Percentiles rank a stretch among this genome's conserved stretches.
These are phyloP conservation scores for Silvanus unidentatus DNA, from an alignment of 2,888 invertebrate genomes.

Conservation along the genomic window DNA sequence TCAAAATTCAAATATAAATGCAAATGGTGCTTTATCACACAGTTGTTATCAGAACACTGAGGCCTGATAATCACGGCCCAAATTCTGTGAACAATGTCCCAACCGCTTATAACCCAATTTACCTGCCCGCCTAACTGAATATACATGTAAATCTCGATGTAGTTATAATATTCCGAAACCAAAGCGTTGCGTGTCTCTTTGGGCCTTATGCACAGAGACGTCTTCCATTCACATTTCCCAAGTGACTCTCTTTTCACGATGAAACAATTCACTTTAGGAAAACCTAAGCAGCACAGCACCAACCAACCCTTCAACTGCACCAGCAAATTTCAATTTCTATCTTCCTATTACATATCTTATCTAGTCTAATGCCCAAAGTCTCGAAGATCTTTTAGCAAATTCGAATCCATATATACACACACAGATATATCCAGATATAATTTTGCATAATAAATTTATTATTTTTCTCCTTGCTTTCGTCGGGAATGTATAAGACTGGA, in stretches of 20 bases:
- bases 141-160: slow-evolving; percentile 36
- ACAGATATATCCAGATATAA: too few relatives aligned
- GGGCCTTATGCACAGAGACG: slow-evolving; percentile 11
- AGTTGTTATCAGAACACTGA: slow-evolving; percentile 35
- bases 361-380: too few relatives aligned
- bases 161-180: slow-evolving; percentile 3
- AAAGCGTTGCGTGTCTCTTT: slow-evolving; percentile 2
- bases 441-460: too few relatives aligned
- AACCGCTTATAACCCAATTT: slow-evolving; percentile 43
- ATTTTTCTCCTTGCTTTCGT: not conserved
- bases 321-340: too few relatives aligned
- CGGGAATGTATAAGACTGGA: slow-evolving; percentile 22
- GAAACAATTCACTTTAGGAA: not conserved
- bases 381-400: too few relatives aligned
- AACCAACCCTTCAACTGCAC: too few relatives aligned
- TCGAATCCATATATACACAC: too few relatives aligned
- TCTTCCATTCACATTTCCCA: slow-evolving; percentile 19
- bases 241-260: slow-evolving; percentile 5
- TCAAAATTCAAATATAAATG: slow-evolving; percentile 43
- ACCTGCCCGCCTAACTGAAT: slow-evolving; percentile 41
- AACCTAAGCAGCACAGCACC: too few relatives aligned
- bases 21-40: slow-evolving; percentile 37
- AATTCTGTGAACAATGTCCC: slow-evolving; percentile 39
- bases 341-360: too few relatives aligned
- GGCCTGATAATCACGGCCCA: slow-evolving; percentile 35